Percentiles rank a stretch among this genome's conserved stretches.
Conservation (phyloP, 2,113 vertebrate genomes). For the Trochalopteron elliotii region DNA sequence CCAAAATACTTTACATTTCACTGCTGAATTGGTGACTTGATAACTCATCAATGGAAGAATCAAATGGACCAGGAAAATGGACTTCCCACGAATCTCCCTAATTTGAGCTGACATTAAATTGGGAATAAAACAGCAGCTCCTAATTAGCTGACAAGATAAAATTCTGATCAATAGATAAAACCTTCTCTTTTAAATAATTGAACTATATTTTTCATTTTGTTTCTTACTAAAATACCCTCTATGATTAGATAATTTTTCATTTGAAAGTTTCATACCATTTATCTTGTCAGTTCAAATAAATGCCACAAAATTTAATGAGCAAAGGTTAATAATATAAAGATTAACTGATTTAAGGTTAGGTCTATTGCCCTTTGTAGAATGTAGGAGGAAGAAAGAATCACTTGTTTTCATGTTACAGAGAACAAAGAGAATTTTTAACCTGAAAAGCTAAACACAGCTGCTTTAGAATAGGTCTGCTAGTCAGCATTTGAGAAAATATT, state of each 20-base stretch:
- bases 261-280: neutral
- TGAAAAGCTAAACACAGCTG: neutral
- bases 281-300: conserved; percentile 35
- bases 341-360: neutral
- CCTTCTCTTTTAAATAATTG: neutral
- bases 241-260: neutral
- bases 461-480: neutral
- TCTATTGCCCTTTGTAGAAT: neutral
- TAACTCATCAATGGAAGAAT: neutral
- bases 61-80: neutral
- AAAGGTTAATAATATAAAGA: neutral
- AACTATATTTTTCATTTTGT: neutral
- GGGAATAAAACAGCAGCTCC: neutral
- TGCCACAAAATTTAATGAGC: conserved; percentile 22
- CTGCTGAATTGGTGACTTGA: neutral
- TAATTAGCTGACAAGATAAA: conserved; percentile 38
- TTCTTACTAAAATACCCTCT: neutral
- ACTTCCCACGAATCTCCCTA: neutral
- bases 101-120: conserved; percentile 18
- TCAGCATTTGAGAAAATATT: neutral
- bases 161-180: neutral
- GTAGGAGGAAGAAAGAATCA: neutral
- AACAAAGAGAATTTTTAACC: conserved; percentile 1
- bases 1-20: neutral
- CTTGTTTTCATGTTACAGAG: neutral